Evolutionary conservation across 2,113 vertebrate genomes (phyloP), one percentile per base, ranked within the genome.

Genomic region (Lathamus discolor): DNA sequence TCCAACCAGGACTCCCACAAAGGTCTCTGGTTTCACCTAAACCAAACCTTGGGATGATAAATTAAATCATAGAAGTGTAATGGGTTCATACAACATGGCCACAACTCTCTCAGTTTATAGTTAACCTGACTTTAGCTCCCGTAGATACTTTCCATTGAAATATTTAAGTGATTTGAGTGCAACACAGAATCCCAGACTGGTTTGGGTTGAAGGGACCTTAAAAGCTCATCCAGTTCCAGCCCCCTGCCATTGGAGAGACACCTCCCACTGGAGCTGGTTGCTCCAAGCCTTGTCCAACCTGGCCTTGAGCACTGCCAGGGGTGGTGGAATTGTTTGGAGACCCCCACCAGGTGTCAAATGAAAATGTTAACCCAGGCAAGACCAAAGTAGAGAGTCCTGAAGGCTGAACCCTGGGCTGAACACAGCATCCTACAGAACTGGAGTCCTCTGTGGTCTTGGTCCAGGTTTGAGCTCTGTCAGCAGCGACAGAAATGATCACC

Each of bases 321-420:
- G n/a, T 14, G 13, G 59, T 75, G 61, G 89, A 96, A 97, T 92
- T 92, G 70, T 92, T 97, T 66, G 90, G 90, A 97, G 94, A 96
- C 17, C 76, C 49, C 66, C 70, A 91, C 57, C 72, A 87, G 66
- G 92, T 78, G 68, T 89, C 78, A 94, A 90, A 90, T 92, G 74
- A 94, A 97, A 97, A 92, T 62, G 83, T 88, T 94, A 95, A 95
- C 94, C 88, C 92, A 95, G 84, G 7, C 84, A 89, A 91, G 91
- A 88, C 69, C 91, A 77, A 95, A 62, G 85, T 11, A 51, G 67
- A 94, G 95, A 81, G 43, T 67, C 31, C 14, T 51, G 86, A 88
- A 91, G 81, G 88, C 75, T 91, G 46, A 69, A 91, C 77, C 93
- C 94, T 94, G 79, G 87, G 85, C 77, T 91, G 77, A 81, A 54